A percentile compares a stretch with the other conserved stretches of the same genome.
These are phyloP conservation scores for Ptilodon capucinus DNA, from an alignment of 2,888 invertebrate species.

Conservation along the genomic window DNA sequence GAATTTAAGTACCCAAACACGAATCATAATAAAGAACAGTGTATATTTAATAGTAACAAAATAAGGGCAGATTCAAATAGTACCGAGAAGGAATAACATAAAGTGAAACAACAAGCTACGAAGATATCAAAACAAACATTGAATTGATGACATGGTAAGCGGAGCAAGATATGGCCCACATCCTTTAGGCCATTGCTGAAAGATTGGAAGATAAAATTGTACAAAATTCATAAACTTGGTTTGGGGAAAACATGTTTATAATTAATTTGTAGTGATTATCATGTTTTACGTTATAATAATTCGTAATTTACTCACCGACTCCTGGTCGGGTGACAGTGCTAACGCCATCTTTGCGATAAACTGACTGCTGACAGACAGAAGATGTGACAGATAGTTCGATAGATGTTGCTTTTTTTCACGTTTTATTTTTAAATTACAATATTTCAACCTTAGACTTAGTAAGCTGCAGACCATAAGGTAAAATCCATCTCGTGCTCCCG, in stretches of 20 bases:
- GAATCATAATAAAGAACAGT: neutral
- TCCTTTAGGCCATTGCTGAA: constrained; percentile 19
- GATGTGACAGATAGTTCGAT: neutral
- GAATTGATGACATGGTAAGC: constrained; percentile 77
- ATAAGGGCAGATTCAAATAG: neutral
- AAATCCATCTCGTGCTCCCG: too few species aligned
- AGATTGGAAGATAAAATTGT: constrained; percentile 1
- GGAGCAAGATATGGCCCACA: constrained; percentile 47
- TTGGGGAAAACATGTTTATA: neutral
- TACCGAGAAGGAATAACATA: neutral
- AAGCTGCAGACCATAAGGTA: too few species aligned
- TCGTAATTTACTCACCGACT: constrained; percentile 85
- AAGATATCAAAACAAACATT: constrained; percentile 79
- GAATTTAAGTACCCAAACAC: neutral
- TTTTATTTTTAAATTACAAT: too few species aligned
- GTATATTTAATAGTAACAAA: neutral
- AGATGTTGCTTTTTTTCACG: neutral
- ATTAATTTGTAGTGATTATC: neutral
- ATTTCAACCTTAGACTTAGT: too few species aligned
- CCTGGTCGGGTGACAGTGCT: constrained; percentile 89
- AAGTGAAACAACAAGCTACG: constrained; percentile 27
- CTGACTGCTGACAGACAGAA: constrained; percentile 16
- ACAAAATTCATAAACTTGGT: neutral
- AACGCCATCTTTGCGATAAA: constrained; percentile 83
- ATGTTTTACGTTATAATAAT: constrained; percentile 8